phyloP scores from a whole-genome alignment of 2,113 vertebrate species.

The Balaenoptera acutorostrata region DNA sequence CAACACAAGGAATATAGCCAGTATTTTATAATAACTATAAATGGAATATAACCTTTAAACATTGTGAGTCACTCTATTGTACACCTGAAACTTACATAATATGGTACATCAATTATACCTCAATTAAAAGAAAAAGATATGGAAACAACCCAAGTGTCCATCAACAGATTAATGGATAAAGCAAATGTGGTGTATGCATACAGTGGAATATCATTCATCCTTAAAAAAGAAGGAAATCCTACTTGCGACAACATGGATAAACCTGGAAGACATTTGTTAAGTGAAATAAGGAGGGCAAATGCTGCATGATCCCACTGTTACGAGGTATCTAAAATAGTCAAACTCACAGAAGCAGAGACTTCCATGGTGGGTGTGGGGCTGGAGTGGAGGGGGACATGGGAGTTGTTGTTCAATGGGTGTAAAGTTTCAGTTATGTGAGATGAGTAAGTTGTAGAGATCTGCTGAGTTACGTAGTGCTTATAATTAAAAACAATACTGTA shows the following conservation, averaged over 20 bases:
- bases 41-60: neutral
- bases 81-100: neutral
- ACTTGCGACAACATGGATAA: neutral
- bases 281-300: neutral
- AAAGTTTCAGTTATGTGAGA: neutral
- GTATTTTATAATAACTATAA: neutral
- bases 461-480: neutral
- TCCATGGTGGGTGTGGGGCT: neutral
- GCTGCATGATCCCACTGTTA: neutral
- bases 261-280: neutral
- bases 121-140: neutral
- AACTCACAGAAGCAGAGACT: neutral
- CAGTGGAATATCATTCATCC: neutral
- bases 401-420: neutral
- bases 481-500: neutral
- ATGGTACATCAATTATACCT: neutral
- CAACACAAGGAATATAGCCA: neutral
- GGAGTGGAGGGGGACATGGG: neutral
- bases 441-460: neutral
- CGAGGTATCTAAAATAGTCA: neutral
- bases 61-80: neutral
- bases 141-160: neutral
- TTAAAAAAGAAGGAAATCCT: neutral
- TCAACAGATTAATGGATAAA: neutral
- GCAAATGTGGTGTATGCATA: neutral